These are phyloP conservation scores for Gorsachius magnificus DNA, from an alignment of 2,797 vertebrate species.

Conservation along the genomic window DNA sequence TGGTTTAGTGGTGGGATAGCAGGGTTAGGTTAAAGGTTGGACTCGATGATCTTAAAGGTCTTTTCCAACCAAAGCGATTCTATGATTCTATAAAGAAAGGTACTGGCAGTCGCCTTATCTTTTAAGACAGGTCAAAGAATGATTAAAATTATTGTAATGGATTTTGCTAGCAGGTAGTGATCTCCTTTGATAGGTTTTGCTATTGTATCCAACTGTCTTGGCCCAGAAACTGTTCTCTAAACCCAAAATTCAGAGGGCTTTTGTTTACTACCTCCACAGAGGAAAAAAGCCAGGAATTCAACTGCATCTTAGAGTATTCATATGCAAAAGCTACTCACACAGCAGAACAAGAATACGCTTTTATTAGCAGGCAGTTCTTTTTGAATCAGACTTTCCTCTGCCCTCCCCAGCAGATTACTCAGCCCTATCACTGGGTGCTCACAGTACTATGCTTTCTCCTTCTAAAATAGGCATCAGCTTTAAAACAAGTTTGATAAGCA, in stretches of 20 bases:
- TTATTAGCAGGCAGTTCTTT: not conserved
- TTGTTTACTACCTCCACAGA: not conserved
- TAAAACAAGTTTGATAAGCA: not conserved
- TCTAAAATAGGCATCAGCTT: not conserved
- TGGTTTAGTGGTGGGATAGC: too few relatives aligned
- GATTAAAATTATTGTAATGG: not conserved
- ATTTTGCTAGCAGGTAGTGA: not conserved
- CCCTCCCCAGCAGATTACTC: not conserved
- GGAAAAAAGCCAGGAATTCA: not conserved
- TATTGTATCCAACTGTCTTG: not conserved
- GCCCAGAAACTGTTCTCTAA: not conserved
- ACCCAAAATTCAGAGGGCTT: not conserved
- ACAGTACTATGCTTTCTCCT: not conserved
- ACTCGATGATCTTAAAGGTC: too few relatives aligned
- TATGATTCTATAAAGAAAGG: not conserved
- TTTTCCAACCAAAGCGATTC: too few relatives aligned
- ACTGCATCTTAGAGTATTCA: not conserved
- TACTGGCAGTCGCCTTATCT: not conserved
- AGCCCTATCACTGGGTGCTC: not conserved
- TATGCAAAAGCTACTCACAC: not conserved
- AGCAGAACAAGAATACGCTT: not conserved
- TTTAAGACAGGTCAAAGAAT: not conserved
- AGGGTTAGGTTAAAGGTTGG: too few relatives aligned
- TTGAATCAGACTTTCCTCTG: not conserved
- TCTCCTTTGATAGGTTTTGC: not conserved